phyloP scores from a whole-genome alignment of 1,140 invertebrate species.

The Helicorthomorpha holstii region DNA sequence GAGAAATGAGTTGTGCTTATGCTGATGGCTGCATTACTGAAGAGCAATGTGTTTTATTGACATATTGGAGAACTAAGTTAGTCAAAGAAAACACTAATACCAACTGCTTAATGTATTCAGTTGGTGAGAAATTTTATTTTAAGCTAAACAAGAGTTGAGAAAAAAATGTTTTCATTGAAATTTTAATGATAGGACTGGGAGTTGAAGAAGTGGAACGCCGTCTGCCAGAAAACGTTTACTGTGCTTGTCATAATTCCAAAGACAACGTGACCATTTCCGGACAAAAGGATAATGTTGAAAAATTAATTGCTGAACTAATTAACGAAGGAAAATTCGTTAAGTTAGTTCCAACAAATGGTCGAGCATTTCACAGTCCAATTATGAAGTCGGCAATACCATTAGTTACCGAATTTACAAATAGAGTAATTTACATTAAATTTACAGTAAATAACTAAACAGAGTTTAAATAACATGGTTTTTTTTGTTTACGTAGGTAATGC shows the following conservation, averaged over 20 bases:
- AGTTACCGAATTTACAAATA: no score
- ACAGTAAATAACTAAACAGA: no score
- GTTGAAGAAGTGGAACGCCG: conserved; percentile 64
- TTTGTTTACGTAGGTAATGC: conserved; percentile 54
- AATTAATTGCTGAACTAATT: conserved; percentile 58
- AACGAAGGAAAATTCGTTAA: conserved; percentile 70
- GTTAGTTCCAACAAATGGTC: conserved; percentile 66
- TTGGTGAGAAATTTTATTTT: conserved; percentile 27
- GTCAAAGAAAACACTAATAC: conserved; percentile 59
- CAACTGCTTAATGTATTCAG: conserved; percentile 63
- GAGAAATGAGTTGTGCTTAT: conserved; percentile 89
- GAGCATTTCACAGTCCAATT: conserved; percentile 89
- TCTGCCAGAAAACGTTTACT: conserved; percentile 55
- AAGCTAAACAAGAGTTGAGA: not conserved
- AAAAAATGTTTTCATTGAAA: not conserved
- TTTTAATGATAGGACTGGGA: conserved; percentile 43
- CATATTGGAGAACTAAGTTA: conserved; percentile 76
- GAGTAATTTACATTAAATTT: no score
- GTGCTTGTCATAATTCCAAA: conserved; percentile 82
- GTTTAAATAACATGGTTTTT: no score
- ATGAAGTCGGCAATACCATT: conserved; percentile 67
- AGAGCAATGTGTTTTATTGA: conserved; percentile 79
- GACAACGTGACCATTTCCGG: conserved; percentile 90
- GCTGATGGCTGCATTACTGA: conserved; percentile 84
- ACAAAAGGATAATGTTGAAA: conserved; percentile 43